A percentile compares a stretch with the other conserved stretches of the same genome.
phyloP scores from a whole-genome alignment of 2,113 vertebrate genomes.

The Calyptommatus sinebrachiatus region DNA sequence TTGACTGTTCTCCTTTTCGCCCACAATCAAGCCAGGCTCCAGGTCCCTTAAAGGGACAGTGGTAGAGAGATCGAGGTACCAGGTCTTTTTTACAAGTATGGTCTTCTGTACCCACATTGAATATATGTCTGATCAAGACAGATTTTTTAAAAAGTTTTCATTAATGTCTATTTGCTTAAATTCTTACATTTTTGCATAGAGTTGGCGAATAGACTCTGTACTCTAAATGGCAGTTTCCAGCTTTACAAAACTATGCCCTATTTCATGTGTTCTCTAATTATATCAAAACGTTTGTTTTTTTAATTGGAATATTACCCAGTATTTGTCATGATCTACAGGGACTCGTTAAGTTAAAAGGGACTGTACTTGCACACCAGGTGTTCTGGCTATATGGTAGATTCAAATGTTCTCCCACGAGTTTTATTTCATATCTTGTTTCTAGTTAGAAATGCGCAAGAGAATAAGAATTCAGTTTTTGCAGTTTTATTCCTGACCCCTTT shows the following conservation, averaged over 20 bases:
- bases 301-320: neutral
- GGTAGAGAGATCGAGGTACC: too few species aligned
- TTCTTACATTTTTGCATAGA: neutral
- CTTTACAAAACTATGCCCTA: neutral
- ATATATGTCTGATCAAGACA: neutral
- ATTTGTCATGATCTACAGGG: neutral
- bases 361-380: neutral
- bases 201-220: too few species aligned
- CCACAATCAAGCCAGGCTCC: too few species aligned
- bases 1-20: too few species aligned
- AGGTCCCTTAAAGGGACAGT: too few species aligned
- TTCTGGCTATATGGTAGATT: neutral
- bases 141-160: neutral
- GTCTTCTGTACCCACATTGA: neutral
- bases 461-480: constrained; percentile 2
- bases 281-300: neutral
- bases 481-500: neutral
- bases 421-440: constrained; percentile 6
- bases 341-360: neutral
- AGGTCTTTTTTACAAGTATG: too few species aligned
- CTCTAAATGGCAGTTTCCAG: too few species aligned
- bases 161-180: neutral
- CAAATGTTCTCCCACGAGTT: neutral
- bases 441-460: neutral
- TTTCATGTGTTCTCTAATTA: neutral